Evolutionary conservation across 2,797 vertebrate genomes (phyloP).

Genomic region (Muraenolepis orangiensis): DNA sequence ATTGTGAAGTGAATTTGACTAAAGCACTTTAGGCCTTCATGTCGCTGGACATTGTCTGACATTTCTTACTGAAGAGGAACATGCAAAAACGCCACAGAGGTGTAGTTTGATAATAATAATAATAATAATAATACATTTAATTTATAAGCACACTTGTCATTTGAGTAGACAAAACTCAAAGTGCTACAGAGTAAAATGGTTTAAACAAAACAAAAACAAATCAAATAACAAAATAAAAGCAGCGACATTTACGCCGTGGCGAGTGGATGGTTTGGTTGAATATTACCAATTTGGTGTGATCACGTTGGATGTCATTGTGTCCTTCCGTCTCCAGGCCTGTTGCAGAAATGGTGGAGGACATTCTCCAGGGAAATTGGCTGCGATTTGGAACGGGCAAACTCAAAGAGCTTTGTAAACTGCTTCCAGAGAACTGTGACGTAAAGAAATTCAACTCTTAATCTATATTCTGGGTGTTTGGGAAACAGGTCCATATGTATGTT

Average conservation of each 20-base stretch:
- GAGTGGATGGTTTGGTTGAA: neutral
- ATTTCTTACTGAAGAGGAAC: neutral
- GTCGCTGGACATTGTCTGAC: neutral
- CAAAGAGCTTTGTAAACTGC: conserved; percentile 73
- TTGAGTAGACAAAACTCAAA: too few relatives aligned
- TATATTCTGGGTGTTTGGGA: neutral
- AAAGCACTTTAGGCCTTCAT: neutral
- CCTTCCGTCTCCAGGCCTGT: conserved; percentile 70
- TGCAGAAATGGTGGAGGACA: conserved; percentile 70
- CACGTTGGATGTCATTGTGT: conserved; percentile 36
- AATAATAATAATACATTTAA: too few relatives aligned
- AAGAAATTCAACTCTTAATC: neutral
- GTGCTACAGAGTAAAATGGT: too few relatives aligned
- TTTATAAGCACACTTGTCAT: too few relatives aligned
- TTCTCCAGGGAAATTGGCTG: conserved; percentile 66
- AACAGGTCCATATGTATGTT: neutral
- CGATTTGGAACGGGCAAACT: conserved; percentile 74
- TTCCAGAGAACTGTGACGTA: conserved; percentile 80
- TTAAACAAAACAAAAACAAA: too few relatives aligned
- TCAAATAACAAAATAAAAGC: too few relatives aligned
- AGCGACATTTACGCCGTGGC: too few relatives aligned
- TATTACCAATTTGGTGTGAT: neutral
- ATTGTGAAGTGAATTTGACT: neutral
- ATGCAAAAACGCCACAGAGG: neutral
- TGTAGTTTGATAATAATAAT: neutral